These are phyloP conservation scores for Ypsolopha scabrella DNA, from an alignment of 2,888 invertebrate species.

Conservation along the genomic window DNA sequence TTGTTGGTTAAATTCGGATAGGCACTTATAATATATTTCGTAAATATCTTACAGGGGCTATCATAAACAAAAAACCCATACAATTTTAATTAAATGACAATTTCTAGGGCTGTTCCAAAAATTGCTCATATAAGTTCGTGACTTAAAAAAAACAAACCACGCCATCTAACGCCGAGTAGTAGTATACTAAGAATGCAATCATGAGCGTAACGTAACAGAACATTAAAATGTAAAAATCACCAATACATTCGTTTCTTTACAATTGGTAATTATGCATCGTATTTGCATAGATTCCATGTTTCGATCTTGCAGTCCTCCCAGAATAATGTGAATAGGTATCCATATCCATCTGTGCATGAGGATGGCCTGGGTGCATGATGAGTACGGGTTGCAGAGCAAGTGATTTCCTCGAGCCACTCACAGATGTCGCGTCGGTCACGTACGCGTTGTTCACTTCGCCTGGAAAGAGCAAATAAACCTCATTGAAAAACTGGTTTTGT, in stretches of 20 bases:
- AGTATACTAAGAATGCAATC: not conserved
- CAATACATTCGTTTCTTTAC: conserved; percentile 23
- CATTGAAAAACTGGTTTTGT: not conserved
- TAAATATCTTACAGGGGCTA: too few relatives aligned
- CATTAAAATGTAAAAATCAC: not conserved
- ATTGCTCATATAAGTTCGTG: not conserved
- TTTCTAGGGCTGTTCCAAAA: too few relatives aligned
- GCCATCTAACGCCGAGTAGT: not conserved
- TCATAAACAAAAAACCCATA: too few relatives aligned
- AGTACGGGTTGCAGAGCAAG: conserved; percentile 89
- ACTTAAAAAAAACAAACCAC: not conserved
- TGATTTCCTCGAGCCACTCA: conserved; percentile 88
- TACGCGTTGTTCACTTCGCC: conserved; percentile 92
- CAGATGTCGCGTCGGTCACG: conserved; percentile 86
- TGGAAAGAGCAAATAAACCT: conserved; percentile 35
- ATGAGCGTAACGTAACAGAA: not conserved
- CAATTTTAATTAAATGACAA: too few relatives aligned
- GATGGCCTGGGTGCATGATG: conserved; percentile 72
- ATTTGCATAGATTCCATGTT: conserved; percentile 74
- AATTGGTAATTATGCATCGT: conserved; percentile 80
- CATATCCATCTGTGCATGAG: conserved; percentile 72
- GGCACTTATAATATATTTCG: too few relatives aligned
- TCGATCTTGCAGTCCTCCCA: conserved; percentile 74
- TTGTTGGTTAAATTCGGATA: conserved; percentile 14
- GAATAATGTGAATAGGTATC: conserved; percentile 87